Percentiles rank a stretch among this genome's conserved stretches.
phyloP scores from a whole-genome alignment of 2,113 vertebrate genomes.

The Corythornis madagascariensis region DNA sequence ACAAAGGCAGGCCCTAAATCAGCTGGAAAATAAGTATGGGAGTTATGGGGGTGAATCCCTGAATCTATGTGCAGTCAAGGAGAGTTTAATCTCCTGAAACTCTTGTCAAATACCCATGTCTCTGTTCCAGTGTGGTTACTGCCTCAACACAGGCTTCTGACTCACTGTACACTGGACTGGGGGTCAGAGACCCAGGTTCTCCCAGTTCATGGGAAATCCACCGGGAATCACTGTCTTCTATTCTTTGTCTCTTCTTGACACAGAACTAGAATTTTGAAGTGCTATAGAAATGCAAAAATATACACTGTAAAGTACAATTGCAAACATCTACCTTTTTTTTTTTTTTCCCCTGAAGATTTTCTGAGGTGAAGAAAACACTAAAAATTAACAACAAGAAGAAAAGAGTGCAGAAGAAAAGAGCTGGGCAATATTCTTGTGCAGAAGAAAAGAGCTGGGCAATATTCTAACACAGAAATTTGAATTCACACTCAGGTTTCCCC shows the following conservation, averaged over 20 bases:
- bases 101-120: not conserved
- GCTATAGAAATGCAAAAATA: not conserved
- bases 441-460: not conserved
- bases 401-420: not conserved
- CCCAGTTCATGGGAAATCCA: not conserved
- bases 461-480: not conserved
- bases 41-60: not conserved
- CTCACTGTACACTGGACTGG: not conserved
- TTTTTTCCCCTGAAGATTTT: not conserved
- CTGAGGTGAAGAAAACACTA: not conserved
- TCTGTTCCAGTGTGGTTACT: not conserved
- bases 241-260: not conserved
- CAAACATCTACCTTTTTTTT: not conserved
- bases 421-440: not conserved
- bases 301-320: not conserved
- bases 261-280: not conserved
- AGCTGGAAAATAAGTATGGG: not conserved
- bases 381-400: not conserved
- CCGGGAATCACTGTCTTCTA: not conserved
- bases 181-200: not conserved
- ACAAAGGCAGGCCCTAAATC: not conserved
- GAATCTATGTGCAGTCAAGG: rapidly evolving
- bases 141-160: not conserved
- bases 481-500: not conserved
- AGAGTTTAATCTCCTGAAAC: not conserved